Base-by-base conservation (phyloP, 2,888 invertebrate genomes). In the Luperina testacea region DNA sequence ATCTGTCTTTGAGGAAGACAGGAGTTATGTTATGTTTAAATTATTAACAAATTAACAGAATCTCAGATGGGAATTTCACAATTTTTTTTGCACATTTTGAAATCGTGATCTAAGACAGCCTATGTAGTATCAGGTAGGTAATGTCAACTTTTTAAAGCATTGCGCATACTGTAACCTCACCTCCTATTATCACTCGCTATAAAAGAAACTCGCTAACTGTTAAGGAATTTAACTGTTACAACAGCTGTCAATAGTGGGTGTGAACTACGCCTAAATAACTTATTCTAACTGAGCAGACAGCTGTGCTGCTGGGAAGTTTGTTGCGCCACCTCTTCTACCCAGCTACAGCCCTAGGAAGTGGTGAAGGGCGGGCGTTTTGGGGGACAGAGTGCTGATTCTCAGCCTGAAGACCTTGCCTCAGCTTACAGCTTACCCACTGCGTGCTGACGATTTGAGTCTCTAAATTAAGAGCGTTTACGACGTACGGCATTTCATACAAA, bases 191-290 rank as follows among this genome's bases (percentile, higher is more conserved):
- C 83, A 85, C 83, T 51, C 27, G 51, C 53, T 81, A 61, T 63
- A 75, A 42, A 69, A 81, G 77, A 81, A 81, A 85, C 82, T 73
- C 42, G 77, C 48, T 84, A 83, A 83, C 24, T 61, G 42, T 5
- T 48, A 32, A 78, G 38, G 85, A 77, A 84, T 84, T 85, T 84
- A 1, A 42, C 74, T 51, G 27, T 81, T 81, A 69, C 83, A 9
- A 84, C 53, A 85, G 59, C 7, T 24, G 38, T 27, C n/a, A 59
- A 65, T 65, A 72, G 45, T 20, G 3, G 0, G 9, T 38, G 53
- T n/a, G 53, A 17, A 70, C 53, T 38, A 9, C 6, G 32, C 15
- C 38, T 24, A 24, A 15, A 38, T 17, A 32, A 24, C 15, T 32
- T 69, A 7, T 20, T 51, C 32, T 70, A 69, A 69, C 24, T 48